Base-by-base conservation (phyloP, 2,888 invertebrate genomes). In the Acanthosepion esculentum region DNA sequence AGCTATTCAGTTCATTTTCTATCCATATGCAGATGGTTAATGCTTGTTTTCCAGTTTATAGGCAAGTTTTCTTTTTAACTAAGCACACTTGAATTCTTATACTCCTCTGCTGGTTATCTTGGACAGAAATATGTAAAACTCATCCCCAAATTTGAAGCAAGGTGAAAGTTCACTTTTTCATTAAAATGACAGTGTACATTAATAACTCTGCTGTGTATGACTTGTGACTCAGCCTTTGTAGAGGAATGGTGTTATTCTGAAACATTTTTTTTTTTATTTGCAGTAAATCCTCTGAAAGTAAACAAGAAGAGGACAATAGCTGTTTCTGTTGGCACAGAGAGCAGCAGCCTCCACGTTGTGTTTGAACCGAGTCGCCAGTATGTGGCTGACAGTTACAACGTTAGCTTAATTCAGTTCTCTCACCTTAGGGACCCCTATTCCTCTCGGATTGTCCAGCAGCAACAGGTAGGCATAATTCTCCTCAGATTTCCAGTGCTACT, bases 261-360 rank as follows among this genome's bases (percentile, higher is more conserved):
- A 55, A 20, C 15, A 55, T 78, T 92, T 48, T 92, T 6, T 41
- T 92, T 92, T 92, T 92, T 48, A 20, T 92, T 20, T 26, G 20
- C 92, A 92, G 92, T 92, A 29, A 92, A 92, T 92, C 53, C 92
- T 50, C 92, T 92, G 92, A 92, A 92, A 50, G 92, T 92, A 6
- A 92, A 94, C 59, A 94, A 64, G 48, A 94, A 94, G 55, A n/a
- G 64, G 29, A 94, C 94, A 33, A 94, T 94, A 18, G 94, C 94
- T 48, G 94, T 94, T 29, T 55, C 94, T n/a, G n/a, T 64, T 23
- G 48, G 59, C 55, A 59, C 33, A 48, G 64, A 94, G 18, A 94
- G 55, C 55, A 64, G 94, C 20, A 64, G 94, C 20, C 55, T 94
- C 33, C 94, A 94, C 48, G 64, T 94, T 50, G 94, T 94, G 33